Evolutionary conservation across 2,797 vertebrate genomes (phyloP).

Genomic region (Darevskia mixta): DNA sequence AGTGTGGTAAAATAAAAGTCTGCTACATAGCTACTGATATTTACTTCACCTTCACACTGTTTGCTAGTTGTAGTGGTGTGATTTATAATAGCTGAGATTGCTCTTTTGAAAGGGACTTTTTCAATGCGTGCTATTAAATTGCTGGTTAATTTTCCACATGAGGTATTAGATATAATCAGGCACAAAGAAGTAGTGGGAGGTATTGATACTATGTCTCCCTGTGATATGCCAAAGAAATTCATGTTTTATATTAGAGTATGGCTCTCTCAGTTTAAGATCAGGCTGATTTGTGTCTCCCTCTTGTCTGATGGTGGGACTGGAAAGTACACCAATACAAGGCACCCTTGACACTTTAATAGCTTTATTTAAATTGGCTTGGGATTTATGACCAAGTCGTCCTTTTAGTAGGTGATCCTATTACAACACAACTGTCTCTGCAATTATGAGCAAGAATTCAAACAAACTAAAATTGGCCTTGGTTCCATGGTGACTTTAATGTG

Average conservation of each 20-base stretch:
- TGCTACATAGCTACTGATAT: slow-evolving; percentile 34
- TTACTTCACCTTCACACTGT: slow-evolving; percentile 56
- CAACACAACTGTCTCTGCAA: slow-evolving; percentile 25
- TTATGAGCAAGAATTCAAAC: slow-evolving; percentile 21
- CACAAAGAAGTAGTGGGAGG: slow-evolving; percentile 49
- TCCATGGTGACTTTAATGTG: neutral
- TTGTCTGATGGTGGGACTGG: neutral
- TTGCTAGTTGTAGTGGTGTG: slow-evolving; percentile 38
- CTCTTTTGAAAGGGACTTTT: slow-evolving; percentile 54
- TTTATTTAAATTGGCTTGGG: neutral
- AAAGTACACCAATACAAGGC: slow-evolving; percentile 5
- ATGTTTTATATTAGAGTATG: slow-evolving; percentile 51
- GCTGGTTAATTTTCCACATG: slow-evolving; percentile 72
- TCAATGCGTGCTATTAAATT: slow-evolving; percentile 52
- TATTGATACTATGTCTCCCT: slow-evolving; percentile 46
- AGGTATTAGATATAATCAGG: slow-evolving; percentile 58
- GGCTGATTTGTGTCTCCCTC: slow-evolving; percentile 20
- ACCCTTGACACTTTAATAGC: slow-evolving; percentile 35
- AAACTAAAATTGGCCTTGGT: neutral
- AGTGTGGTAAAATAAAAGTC: neutral
- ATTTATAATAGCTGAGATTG: slow-evolving; percentile 45
- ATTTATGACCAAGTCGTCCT: slow-evolving; percentile 30
- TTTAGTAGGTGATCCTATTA: slow-evolving; percentile 8
- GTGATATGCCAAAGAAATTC: slow-evolving; percentile 59
- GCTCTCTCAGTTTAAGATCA: slow-evolving; percentile 27